A percentile compares a stretch with the other conserved stretches of the same genome.
These are phyloP conservation scores for Pachyseris speciosa DNA, from an alignment of 64 coral and sea anemone genomes.

Conservation along the genomic window DNA sequence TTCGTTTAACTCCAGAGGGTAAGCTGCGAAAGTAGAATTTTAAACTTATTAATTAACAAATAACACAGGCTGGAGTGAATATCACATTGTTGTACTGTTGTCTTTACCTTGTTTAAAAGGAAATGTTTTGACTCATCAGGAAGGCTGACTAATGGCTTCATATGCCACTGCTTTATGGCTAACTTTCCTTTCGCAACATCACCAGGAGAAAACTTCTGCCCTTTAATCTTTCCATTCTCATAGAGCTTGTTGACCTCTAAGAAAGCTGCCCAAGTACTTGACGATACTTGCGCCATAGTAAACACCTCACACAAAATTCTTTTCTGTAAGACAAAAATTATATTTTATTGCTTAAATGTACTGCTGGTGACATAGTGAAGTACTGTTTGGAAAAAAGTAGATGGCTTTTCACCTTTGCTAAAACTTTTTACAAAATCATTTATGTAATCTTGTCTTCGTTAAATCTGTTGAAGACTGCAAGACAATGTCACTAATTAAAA, in stretches of 20 bases:
- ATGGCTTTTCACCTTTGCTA: not conserved
- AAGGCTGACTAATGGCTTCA: not conserved
- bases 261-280: not conserved
- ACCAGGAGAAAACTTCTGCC: not conserved
- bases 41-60: no score
- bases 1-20: no score
- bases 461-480: no score
- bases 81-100: no score
- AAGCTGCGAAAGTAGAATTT: no score
- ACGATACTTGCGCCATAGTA: not conserved
- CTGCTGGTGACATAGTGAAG: not conserved
- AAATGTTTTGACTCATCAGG: not conserved
- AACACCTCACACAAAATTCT: not conserved
- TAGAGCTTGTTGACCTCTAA: not conserved
- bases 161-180: not conserved
- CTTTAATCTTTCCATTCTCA: not conserved
- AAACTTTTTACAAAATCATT: no score
- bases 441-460: no score
- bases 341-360: not conserved
- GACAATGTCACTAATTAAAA: no score
- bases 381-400: not conserved
- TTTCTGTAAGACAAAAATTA: constrained; percentile 4
- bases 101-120: not conserved
- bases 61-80: no score
- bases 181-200: not conserved